Percentiles rank a stretch among this genome's conserved stretches.
Evolutionary conservation across 2,113 vertebrate genomes (phyloP).

Genomic region (Panthera uncia): DNA sequence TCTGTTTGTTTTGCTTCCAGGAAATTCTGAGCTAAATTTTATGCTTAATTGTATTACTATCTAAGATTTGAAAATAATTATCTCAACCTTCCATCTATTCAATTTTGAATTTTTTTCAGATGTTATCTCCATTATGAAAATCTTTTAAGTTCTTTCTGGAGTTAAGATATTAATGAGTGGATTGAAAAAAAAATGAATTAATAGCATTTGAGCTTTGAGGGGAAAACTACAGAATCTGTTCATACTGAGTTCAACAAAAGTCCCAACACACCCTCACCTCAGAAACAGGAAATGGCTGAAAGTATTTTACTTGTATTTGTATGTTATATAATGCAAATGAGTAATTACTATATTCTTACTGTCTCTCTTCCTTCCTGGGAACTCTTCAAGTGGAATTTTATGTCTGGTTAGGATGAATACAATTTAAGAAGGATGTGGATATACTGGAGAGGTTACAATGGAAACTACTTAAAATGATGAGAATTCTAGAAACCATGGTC

Average conservation of each 20-base stretch:
- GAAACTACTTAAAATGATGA: conserved; percentile 60
- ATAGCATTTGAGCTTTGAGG: neutral
- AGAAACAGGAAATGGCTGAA: neutral
- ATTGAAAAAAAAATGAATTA: neutral
- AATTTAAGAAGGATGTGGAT: conserved; percentile 56
- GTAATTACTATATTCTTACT: neutral
- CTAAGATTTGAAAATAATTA: neutral
- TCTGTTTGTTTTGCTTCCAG: neutral
- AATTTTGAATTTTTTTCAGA: neutral
- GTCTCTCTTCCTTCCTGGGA: conserved; percentile 4
- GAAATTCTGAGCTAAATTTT: conserved; percentile 24
- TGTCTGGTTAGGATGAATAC: conserved; percentile 44
- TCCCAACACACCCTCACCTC: neutral
- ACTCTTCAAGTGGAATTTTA: conserved; percentile 56
- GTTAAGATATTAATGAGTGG: neutral
- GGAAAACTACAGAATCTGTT: neutral
- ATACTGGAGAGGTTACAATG: conserved; percentile 45
- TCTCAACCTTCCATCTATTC: neutral
- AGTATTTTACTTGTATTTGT: conserved; percentile 31
- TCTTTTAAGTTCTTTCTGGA: neutral
- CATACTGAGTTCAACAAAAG: neutral
- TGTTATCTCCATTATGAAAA: neutral
- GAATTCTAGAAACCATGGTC: conserved; percentile 58
- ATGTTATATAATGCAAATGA: neutral
- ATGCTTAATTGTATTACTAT: conserved; percentile 6